Conservation (phyloP, 1,140 invertebrate species). For the Andrena cerasifolii region DNA sequence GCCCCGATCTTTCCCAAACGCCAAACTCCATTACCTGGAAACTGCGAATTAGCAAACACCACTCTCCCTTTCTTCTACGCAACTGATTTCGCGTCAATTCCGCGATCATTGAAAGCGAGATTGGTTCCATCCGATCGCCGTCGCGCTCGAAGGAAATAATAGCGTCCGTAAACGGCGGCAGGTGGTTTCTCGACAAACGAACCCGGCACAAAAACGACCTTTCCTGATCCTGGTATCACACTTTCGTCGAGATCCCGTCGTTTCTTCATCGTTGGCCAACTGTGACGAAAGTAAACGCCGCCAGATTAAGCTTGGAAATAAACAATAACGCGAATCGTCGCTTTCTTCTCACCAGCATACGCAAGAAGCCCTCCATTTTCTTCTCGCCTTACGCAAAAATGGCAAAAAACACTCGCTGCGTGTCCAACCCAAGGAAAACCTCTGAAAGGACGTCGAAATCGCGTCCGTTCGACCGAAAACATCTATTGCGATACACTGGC, state of each 20-base stretch:
- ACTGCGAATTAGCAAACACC: neutral
- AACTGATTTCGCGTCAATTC: neutral
- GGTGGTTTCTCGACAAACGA: constrained; percentile 10
- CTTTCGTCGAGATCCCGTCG: no score
- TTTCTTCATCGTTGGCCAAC: constrained; percentile 9
- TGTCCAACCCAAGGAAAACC: neutral
- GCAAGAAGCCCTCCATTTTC: neutral
- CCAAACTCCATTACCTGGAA: no score
- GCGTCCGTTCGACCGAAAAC: neutral
- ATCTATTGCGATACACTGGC: neutral
- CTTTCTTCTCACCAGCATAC: constrained; percentile 24
- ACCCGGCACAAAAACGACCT: neutral
- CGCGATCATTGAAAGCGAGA: constrained; percentile 2
- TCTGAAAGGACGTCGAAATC: neutral
- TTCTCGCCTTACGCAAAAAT: neutral
- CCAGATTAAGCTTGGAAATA: neutral
- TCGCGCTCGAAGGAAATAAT: neutral
- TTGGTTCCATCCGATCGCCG: neutral
- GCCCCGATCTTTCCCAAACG: no score
- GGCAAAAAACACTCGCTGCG: no score
- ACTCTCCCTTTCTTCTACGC: neutral
- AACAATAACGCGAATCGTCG: neutral
- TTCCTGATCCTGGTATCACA: neutral
- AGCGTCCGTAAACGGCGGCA: neutral
- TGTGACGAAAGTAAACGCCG: constrained; percentile 3